Conservation (phyloP, 1,140 invertebrate species). For the Mamestra configurata region DNA sequence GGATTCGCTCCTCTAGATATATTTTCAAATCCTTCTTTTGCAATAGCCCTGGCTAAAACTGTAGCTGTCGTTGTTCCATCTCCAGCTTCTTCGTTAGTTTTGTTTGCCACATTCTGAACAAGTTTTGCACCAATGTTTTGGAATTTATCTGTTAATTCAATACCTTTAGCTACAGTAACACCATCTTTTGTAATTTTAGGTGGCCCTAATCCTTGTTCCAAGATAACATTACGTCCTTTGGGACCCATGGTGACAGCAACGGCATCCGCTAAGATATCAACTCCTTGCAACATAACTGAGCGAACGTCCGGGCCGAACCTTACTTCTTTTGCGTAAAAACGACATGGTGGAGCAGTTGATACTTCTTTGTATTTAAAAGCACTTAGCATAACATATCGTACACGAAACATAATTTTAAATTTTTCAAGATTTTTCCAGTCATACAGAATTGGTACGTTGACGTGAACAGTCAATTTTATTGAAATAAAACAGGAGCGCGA, state of each 20-base stretch:
- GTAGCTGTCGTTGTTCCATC: slow-evolving; percentile 87
- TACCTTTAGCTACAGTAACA: slow-evolving; percentile 98
- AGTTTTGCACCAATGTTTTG: slow-evolving; percentile 98
- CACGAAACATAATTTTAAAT: slow-evolving; percentile 29
- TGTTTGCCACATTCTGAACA: slow-evolving; percentile 98
- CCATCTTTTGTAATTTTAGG: slow-evolving; percentile 99
- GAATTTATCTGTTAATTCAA: slow-evolving; percentile 98
- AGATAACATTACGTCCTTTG: slow-evolving; percentile 98
- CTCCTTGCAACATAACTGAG: slow-evolving; percentile 96
- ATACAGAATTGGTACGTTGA: background rate
- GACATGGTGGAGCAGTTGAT: slow-evolving; percentile 32
- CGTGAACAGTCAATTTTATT: background rate
- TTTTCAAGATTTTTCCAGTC: background rate
- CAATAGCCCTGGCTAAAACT: slow-evolving; percentile 96
- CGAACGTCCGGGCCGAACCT: slow-evolving; percentile 97
- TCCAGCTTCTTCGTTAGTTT: slow-evolving; percentile 98
- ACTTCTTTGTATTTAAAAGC: background rate
- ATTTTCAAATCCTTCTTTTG: slow-evolving; percentile 97
- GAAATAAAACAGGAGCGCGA: slow-evolving; percentile 20
- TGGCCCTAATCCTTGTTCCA: slow-evolving; percentile 97
- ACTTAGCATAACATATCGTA: background rate
- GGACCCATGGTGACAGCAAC: slow-evolving; percentile 99
- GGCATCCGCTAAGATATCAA: slow-evolving; percentile 97
- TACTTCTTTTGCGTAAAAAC: slow-evolving; percentile 95
- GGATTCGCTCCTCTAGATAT: slow-evolving; percentile 98